A percentile compares a stretch with the other conserved stretches of the same genome.
Conservation (phyloP, 2,113 vertebrate genomes). For the Psittacula cyanocephala region DNA sequence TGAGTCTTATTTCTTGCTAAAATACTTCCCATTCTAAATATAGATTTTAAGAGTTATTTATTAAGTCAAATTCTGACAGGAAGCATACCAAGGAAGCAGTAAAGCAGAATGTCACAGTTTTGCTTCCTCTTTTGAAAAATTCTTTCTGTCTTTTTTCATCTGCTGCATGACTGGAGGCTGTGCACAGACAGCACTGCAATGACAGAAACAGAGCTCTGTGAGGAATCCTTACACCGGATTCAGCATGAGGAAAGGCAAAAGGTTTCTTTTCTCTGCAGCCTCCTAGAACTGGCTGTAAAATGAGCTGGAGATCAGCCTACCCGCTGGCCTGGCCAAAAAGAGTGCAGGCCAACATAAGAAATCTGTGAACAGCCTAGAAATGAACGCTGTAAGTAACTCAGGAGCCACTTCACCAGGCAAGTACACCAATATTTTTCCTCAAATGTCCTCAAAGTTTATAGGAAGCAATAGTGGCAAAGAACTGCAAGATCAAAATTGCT, state of each 20-base stretch:
- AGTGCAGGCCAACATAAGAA: not conserved
- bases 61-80: not conserved
- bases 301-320: not conserved
- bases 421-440: not conserved
- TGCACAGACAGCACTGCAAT: not conserved
- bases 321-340: not conserved
- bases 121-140: not conserved
- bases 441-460: not conserved
- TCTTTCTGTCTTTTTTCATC: not conserved
- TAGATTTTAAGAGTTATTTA: not conserved
- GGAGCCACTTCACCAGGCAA: not conserved
- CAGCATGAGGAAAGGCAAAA: not conserved
- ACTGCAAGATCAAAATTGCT: constrained; percentile 3
- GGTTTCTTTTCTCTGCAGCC: not conserved
- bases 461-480: not conserved
- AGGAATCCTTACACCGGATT: not conserved
- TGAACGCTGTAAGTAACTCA: not conserved
- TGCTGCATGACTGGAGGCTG: not conserved
- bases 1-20: constrained; percentile 17
- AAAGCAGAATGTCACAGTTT: constrained; percentile 18
- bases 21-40: constrained; percentile 8
- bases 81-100: not conserved
- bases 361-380: not conserved
- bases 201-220: not conserved
- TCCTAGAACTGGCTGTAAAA: not conserved